Base-by-base conservation (phyloP, 2,113 vertebrate genomes). In the Centrocercus urophasianus region DNA sequence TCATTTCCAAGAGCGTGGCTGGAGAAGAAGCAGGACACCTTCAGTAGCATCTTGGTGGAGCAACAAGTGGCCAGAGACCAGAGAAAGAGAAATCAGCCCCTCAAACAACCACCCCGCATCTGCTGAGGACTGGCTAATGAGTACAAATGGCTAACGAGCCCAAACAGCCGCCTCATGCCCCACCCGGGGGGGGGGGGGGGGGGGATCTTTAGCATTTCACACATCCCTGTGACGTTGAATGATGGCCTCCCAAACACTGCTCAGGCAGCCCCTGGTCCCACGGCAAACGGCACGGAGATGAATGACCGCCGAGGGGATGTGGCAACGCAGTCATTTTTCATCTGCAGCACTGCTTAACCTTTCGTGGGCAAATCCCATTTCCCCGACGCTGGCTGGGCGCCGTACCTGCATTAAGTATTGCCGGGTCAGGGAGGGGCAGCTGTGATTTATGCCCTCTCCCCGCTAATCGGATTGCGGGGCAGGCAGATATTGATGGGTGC, bases 401-500 rank as follows among this genome's bases (percentile, higher is more conserved):
- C 7, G 24, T 50, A 81, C 76, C 71, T 42, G 88, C 82, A 60
- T 82, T 21, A 70, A 78, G 77, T 8, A 36, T 40, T 18, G 47
- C 70, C 34, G 86, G 81, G 87, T 88, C 88, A 92, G 92, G 95
- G 92, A 89, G 90, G 61, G 92, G 82, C 76, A 56, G 63, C 66
- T 1, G 72, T 93, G 95, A 95, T 86, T 34, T 71, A 89, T 85
- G 56, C 3, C 27, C 38, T 6, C 54, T 52, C 50, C 43, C 2
- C 2, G 73, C n/a, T 92, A 92, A 83, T 82, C 81, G 36, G n/a
- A 60, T 95, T 78, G 73, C 18, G 69, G 27, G 84, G 32, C 30
- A 27, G 96, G 95, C 95, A 94, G 93, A 87, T 89, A 97, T 91
- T 92, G 97, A 98, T 97, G 98, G 93, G 81, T 50, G 28, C 79